Evolutionary conservation across 2,888 invertebrate species (phyloP).

Genomic region (Epiperipatus broadwayi): DNA sequence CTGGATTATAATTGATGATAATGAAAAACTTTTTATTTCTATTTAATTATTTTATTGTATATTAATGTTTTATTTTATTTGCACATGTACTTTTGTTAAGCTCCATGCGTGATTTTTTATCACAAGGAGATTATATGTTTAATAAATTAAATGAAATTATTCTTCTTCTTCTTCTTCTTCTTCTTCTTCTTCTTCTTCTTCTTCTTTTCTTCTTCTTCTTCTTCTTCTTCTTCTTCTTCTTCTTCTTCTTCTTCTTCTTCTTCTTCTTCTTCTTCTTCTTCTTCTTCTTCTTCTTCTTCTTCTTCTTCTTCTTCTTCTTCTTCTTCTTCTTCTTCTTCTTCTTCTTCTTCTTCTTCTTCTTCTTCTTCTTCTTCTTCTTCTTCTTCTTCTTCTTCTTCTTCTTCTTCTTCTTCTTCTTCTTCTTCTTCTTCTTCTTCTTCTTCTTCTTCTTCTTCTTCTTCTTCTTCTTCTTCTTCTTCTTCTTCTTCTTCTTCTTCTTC

Average conservation of each 20-base stretch:
- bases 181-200: too few relatives aligned
- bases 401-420: constrained; percentile 4
- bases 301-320: neutral
- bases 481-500: neutral
- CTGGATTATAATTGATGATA: too few relatives aligned
- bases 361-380: constrained; percentile 1
- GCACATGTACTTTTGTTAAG: too few relatives aligned
- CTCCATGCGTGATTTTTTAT: too few relatives aligned
- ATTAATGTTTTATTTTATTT: too few relatives aligned
- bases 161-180: too few relatives aligned
- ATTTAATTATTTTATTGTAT: too few relatives aligned
- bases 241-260: constrained; percentile 1
- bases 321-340: constrained; percentile 1
- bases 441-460: neutral
- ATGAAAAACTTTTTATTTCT: too few relatives aligned
- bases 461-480: neutral
- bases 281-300: constrained; percentile 1
- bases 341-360: constrained; percentile 4
- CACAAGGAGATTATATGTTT: too few relatives aligned
- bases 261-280: constrained; percentile 1
- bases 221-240: constrained; percentile 4
- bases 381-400: constrained; percentile 1
- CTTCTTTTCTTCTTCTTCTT: too few relatives aligned
- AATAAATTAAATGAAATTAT: too few relatives aligned
- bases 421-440: neutral